A percentile compares a stretch with the other conserved stretches of the same genome.
These are phyloP conservation scores for Garrulus glandarius DNA, from an alignment of 2,797 vertebrate species.

Conservation along the genomic window DNA sequence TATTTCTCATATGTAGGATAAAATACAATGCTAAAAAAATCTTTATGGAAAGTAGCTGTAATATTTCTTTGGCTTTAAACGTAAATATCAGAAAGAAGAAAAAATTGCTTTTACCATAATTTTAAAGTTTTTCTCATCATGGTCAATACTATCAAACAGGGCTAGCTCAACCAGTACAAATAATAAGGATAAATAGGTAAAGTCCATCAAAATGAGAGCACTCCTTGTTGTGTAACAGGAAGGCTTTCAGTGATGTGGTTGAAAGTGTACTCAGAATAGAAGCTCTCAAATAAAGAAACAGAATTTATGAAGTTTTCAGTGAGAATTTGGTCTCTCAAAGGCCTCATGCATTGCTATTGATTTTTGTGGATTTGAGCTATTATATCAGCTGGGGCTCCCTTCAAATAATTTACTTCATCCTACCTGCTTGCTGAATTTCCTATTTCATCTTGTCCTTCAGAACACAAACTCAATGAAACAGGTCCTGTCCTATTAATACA, in stretches of 20 bases:
- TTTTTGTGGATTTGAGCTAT: neutral
- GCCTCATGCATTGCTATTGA: neutral
- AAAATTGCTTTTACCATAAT: neutral
- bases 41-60: neutral
- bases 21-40: neutral
- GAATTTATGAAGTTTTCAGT: conserved; percentile 13
- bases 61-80: neutral
- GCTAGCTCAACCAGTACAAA: neutral
- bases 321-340: neutral
- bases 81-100: neutral
- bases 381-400: neutral
- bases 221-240: neutral
- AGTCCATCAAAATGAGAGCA: neutral
- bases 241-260: neutral
- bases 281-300: neutral
- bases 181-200: neutral
- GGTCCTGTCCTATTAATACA: neutral
- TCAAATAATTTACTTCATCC: neutral
- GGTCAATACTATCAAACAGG: neutral
- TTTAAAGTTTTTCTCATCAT: neutral
- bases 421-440: neutral
- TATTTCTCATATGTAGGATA: neutral
- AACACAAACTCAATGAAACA: neutral
- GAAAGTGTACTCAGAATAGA: neutral
- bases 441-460: neutral